phyloP scores from a whole-genome alignment of 2,888 invertebrate species.

The Drosophila emarginata region DNA sequence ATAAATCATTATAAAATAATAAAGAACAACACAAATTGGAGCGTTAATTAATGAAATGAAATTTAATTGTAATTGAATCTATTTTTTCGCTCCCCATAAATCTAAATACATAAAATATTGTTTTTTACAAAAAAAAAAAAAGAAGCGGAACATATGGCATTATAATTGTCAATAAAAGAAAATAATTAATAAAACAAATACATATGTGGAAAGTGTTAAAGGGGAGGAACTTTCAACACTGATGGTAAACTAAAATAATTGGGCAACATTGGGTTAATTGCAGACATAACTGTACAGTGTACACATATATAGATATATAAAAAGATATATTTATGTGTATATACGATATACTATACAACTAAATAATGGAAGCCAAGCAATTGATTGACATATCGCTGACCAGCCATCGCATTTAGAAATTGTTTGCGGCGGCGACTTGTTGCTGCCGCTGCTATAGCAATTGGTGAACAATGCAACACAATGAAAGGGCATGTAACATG shows the following conservation, averaged over 20 bases:
- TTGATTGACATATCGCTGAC: slow-evolving; percentile 41
- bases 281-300: slow-evolving; percentile 5
- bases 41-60: slow-evolving; percentile 19
- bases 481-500: neutral
- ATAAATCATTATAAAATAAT: neutral
- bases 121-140: slow-evolving; percentile 8
- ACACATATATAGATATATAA: neutral
- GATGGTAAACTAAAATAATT: slow-evolving; percentile 30
- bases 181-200: slow-evolving; percentile 24
- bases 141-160: slow-evolving; percentile 17
- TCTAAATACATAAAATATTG: neutral
- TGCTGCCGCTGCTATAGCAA: slow-evolving; percentile 29
- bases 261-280: slow-evolving; percentile 33
- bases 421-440: slow-evolving; percentile 48
- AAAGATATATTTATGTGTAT: neutral
- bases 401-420: slow-evolving; percentile 41
- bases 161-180: slow-evolving; percentile 14
- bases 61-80: neutral
- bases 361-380: slow-evolving; percentile 8
- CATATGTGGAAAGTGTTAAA: slow-evolving; percentile 7
- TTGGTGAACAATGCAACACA: slow-evolving; percentile 27
- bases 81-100: neutral
- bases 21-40: neutral
- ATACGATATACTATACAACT: neutral
- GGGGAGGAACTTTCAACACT: slow-evolving; percentile 4